These are phyloP conservation scores for Scolopax rusticola DNA, from an alignment of 2,797 vertebrate genomes.

Conservation along the genomic window DNA sequence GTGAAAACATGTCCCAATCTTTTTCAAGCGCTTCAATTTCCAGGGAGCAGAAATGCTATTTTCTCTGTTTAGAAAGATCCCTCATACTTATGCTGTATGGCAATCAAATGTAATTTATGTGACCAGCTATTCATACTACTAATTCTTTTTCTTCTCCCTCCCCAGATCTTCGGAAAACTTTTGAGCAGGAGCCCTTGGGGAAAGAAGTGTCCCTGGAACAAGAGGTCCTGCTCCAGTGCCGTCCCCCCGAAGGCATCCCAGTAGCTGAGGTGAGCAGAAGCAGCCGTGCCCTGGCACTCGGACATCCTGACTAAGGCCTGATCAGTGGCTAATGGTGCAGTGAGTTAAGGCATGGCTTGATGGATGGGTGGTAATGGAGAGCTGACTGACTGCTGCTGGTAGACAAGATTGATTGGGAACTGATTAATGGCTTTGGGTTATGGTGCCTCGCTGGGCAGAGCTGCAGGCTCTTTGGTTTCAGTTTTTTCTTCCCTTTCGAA, in stretches of 20 bases:
- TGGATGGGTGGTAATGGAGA: slow-evolving; percentile 77
- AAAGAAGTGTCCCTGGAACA: slow-evolving; percentile 97
- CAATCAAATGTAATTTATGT: neutral
- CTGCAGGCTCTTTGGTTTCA: slow-evolving; percentile 36
- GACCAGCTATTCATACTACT: neutral
- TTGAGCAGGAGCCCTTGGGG: slow-evolving; percentile 97
- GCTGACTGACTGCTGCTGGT: slow-evolving; percentile 77
- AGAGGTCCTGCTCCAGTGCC: slow-evolving; percentile 97
- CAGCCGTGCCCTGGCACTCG: slow-evolving; percentile 27
- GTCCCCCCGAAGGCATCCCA: slow-evolving; percentile 97
- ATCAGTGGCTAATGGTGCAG: slow-evolving; percentile 64
- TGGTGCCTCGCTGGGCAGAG: slow-evolving; percentile 70
- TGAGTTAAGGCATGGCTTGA: slow-evolving; percentile 66
- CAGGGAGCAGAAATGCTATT: neutral
- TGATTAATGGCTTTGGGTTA: slow-evolving; percentile 81
- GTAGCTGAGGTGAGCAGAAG: slow-evolving; percentile 89
- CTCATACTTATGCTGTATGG: neutral
- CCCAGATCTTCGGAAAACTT: slow-evolving; percentile 94
- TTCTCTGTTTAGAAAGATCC: neutral
- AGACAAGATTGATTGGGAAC: slow-evolving; percentile 74
- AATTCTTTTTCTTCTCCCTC: neutral
- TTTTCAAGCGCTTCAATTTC: neutral
- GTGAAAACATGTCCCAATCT: neutral
- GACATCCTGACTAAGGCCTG: slow-evolving; percentile 14
- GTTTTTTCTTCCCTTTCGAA: slow-evolving; percentile 55